phyloP scores from a whole-genome alignment of 2,888 invertebrate genomes.

The Cataglyphis altisquamis region DNA sequence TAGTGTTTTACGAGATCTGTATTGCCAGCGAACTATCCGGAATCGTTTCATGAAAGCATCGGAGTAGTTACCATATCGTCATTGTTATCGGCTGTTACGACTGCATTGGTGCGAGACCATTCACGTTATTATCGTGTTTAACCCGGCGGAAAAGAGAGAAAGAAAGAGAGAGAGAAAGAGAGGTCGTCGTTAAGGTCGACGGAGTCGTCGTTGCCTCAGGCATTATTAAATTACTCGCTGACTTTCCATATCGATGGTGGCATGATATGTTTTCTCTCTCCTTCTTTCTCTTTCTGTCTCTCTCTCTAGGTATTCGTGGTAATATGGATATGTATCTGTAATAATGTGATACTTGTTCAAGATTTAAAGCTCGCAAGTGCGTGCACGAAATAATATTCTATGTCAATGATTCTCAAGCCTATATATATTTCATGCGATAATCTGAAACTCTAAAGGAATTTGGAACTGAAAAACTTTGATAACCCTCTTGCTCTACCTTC shows the following conservation, averaged over 20 bases:
- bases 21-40: conserved; percentile 22
- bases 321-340: neutral
- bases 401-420: neutral
- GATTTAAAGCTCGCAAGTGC: conserved; percentile 18
- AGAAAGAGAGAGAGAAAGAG: neutral
- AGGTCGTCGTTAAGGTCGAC: conserved; percentile 55
- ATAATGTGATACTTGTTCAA: conserved; percentile 13
- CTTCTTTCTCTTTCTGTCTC: neutral
- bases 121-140: conserved; percentile 59
- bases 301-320: neutral
- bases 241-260: conserved; percentile 14
- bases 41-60: conserved; percentile 46
- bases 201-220: conserved; percentile 38
- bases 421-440: neutral
- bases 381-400: conserved; percentile 12
- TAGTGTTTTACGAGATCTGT: conserved; percentile 31
- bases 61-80: conserved; percentile 57
- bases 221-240: conserved; percentile 61
- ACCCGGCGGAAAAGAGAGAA: conserved; percentile 51
- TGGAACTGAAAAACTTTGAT: neutral
- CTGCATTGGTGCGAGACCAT: conserved; percentile 38
- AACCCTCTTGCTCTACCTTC: neutral
- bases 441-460: neutral
- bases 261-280: conserved; percentile 22
- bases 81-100: conserved; percentile 51